These are phyloP conservation scores for Gymnosoma rotundatum DNA, from an alignment of 2,888 invertebrate genomes.

Conservation along the genomic window DNA sequence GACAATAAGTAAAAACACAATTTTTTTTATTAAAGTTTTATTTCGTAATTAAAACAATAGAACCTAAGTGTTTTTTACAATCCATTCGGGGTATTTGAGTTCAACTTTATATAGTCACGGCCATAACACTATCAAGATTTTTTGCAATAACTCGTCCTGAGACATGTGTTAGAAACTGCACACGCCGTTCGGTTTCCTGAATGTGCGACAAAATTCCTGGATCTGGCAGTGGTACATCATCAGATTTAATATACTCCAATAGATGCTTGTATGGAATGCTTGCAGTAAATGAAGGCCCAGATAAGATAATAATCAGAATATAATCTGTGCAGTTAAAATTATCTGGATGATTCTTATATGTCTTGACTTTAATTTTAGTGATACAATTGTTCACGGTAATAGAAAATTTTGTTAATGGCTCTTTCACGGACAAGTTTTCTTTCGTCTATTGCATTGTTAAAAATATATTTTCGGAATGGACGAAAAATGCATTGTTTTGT, in stretches of 20 bases:
- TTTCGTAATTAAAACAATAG: too few species aligned
- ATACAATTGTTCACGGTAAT: conserved; percentile 16
- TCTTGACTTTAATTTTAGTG: conserved; percentile 13
- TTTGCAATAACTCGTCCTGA: background rate
- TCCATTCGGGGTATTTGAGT: background rate
- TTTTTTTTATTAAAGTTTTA: too few species aligned
- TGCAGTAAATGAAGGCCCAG: background rate
- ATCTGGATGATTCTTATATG: background rate
- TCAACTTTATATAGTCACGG: background rate
- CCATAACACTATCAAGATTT: background rate
- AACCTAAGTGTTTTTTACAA: too few species aligned
- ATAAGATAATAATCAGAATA: conserved; percentile 7
- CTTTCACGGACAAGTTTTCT: conserved; percentile 25
- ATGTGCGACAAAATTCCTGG: background rate
- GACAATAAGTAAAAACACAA: too few species aligned
- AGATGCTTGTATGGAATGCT: too few species aligned
- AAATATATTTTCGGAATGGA: conserved; percentile 1
- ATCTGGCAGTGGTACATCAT: conserved; percentile 9
- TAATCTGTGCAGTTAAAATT: conserved; percentile 9
- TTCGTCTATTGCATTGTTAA: too few species aligned
- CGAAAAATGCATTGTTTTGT: conserved; percentile 39
- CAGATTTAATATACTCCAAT: background rate
- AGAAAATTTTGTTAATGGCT: conserved; percentile 31
- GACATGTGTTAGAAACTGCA: conserved; percentile 1
- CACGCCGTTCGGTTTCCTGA: background rate